Evolutionary conservation across 1,140 invertebrate genomes (phyloP).

Genomic region (Drosophila nigrodunni): DNA sequence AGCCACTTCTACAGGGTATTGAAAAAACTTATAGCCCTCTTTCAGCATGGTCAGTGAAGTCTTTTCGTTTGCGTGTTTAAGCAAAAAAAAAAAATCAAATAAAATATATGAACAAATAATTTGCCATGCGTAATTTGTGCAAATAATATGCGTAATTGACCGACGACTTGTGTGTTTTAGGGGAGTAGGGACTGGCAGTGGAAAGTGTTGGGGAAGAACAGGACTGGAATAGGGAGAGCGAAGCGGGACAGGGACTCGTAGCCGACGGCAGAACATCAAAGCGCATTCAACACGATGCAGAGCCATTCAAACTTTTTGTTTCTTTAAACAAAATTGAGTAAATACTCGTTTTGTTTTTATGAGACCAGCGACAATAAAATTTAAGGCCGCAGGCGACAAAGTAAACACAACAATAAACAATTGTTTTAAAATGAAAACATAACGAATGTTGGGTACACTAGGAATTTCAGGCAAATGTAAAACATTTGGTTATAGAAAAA

Average conservation of each 20-base stretch:
- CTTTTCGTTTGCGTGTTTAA: slow-evolving; percentile 64
- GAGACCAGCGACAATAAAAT: slow-evolving; percentile 62
- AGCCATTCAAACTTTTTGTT: slow-evolving; percentile 38
- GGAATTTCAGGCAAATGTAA: not conserved
- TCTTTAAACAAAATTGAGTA: slow-evolving; percentile 53
- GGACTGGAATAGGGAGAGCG: not conserved
- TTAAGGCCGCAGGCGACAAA: slow-evolving; percentile 74
- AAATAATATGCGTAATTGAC: slow-evolving; percentile 80
- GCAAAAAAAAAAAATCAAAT: slow-evolving; percentile 64
- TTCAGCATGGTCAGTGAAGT: not conserved
- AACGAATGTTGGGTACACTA: slow-evolving; percentile 39
- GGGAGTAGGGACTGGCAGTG: not conserved
- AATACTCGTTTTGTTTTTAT: slow-evolving; percentile 55
- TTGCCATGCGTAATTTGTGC: slow-evolving; percentile 81
- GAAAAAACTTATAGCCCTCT: too few species aligned
- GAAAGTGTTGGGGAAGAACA: not conserved
- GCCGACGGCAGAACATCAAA: slow-evolving; percentile 68
- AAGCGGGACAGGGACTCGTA: slow-evolving; percentile 15
- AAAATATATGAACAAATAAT: slow-evolving; percentile 74
- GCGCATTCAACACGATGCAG: slow-evolving; percentile 48
- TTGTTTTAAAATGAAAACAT: slow-evolving; percentile 2
- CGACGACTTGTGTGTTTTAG: slow-evolving; percentile 25
- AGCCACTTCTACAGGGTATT: slow-evolving; percentile 18
- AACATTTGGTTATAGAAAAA: not conserved
- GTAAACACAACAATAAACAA: slow-evolving; percentile 72